phyloP scores from a whole-genome alignment of 2,797 vertebrate genomes.

The Pangasius macronema region DNA sequence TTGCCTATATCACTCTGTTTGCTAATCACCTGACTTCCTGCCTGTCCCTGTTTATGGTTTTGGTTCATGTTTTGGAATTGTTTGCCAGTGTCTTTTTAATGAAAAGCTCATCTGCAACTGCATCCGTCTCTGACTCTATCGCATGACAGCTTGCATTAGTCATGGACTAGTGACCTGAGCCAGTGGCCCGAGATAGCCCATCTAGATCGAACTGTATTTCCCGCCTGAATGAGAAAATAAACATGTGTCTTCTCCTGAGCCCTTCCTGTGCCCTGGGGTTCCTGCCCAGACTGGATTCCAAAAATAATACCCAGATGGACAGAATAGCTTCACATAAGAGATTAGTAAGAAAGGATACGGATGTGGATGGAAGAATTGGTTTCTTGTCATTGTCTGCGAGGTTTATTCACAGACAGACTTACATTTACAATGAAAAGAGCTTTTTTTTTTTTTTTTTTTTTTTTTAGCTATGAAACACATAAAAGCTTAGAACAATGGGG shows the following conservation, averaged over 20 bases:
- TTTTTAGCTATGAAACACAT: not conserved
- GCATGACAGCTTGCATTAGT: not conserved
- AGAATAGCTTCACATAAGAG: not conserved
- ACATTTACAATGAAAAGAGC: not conserved
- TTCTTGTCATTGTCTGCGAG: constrained; percentile 19
- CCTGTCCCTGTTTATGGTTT: not conserved
- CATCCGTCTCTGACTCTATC: too few relatives aligned
- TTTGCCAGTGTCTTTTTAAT: too few relatives aligned
- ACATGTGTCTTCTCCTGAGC: constrained; percentile 15
- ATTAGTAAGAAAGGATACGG: constrained; percentile 9
- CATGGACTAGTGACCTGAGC: constrained; percentile 49
- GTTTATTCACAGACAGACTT: not conserved
- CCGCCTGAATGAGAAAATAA: constrained; percentile 42
- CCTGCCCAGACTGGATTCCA: constrained; percentile 14
- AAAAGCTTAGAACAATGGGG: not conserved
- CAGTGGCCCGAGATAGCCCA: constrained; percentile 27
- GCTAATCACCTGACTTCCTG: too few relatives aligned
- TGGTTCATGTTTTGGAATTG: not conserved
- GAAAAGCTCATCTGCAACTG: too few relatives aligned
- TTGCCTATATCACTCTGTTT: too few relatives aligned
- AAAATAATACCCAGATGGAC: constrained; percentile 31
- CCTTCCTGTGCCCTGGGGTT: constrained; percentile 9
- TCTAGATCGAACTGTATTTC: constrained; percentile 38
- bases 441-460: not conserved
- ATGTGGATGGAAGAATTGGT: not conserved